Evolutionary conservation across 2,113 vertebrate genomes (phyloP).

Genomic region (Danio rerio): DNA sequence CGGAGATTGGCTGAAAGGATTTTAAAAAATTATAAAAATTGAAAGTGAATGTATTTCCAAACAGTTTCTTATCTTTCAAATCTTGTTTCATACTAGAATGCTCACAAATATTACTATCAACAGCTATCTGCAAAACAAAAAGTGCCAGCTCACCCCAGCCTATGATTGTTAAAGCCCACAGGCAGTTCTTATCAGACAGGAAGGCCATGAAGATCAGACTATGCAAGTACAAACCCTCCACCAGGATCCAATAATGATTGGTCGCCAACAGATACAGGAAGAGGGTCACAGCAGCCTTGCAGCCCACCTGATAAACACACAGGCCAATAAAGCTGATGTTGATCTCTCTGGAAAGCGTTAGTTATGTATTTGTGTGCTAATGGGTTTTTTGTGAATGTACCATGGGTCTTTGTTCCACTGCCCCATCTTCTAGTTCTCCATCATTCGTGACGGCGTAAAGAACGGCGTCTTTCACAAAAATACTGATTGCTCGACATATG

Average conservation of each 20-base stretch:
- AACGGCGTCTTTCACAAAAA: constrained; percentile 88
- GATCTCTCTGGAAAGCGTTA: no score
- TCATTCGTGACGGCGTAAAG: constrained; percentile 77
- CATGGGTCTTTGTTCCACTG: constrained; percentile 72
- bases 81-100: no score
- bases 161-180: constrained; percentile 88
- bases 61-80: no score
- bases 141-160: constrained; percentile 84
- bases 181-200: constrained; percentile 87
- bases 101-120: no score
- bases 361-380: no score
- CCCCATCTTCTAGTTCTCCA: constrained; percentile 41
- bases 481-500: constrained; percentile 87
- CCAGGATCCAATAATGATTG: constrained; percentile 94
- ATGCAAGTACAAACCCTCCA: constrained; percentile 91
- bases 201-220: constrained; percentile 95
- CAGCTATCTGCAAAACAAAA: not conserved
- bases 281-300: constrained; percentile 87
- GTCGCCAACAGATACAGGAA: constrained; percentile 93
- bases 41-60: no score
- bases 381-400: no score
- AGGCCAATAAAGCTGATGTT: constrained; percentile 4
- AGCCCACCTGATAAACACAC: constrained; percentile 80
- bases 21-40: no score
- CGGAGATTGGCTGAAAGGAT: no score